Percentiles rank a stretch among this genome's conserved stretches.
phyloP scores from a whole-genome alignment of 2,888 invertebrate genomes.

The Cyclophora punctaria region DNA sequence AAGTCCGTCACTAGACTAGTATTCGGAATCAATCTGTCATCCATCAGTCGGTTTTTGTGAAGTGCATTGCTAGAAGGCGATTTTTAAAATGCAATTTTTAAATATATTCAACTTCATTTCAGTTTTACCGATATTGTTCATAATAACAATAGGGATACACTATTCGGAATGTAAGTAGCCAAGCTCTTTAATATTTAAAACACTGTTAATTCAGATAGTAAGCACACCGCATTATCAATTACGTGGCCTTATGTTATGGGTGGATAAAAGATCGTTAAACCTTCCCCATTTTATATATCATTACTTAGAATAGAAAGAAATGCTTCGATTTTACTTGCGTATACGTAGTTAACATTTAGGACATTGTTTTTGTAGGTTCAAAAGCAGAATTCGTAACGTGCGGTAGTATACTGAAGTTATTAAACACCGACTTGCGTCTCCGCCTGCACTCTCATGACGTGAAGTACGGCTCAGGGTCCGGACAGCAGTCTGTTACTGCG shows the following conservation, averaged over 20 bases:
- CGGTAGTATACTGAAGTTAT: constrained; percentile 92
- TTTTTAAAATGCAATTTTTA: constrained; percentile 28
- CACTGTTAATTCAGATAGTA: not conserved
- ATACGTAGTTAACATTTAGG: constrained; percentile 3
- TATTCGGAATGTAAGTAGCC: constrained; percentile 39
- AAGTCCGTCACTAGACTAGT: too few species aligned
- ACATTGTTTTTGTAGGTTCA: constrained; percentile 65
- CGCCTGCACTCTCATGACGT: constrained; percentile 99
- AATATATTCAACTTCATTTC: constrained; percentile 23
- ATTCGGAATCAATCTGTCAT: too few species aligned
- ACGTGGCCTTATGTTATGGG: constrained; percentile 64
- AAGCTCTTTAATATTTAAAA: not conserved
- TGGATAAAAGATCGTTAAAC: constrained; percentile 21
- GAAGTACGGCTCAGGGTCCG: constrained; percentile 98
- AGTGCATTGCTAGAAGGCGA: too few species aligned
- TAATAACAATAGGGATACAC: constrained; percentile 23
- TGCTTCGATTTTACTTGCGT: not conserved
- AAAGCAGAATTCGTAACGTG: constrained; percentile 91
- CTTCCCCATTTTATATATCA: constrained; percentile 7
- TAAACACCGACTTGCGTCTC: constrained; percentile 88
- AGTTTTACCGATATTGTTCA: constrained; percentile 24
- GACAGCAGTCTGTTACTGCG: constrained; percentile 98
- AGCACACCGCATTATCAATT: constrained; percentile 34
- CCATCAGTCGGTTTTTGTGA: too few species aligned
- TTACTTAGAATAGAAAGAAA: constrained; percentile 2